Evolutionary conservation across 2,113 vertebrate genomes (phyloP), one percentile per base, ranked within the genome.

Genomic region (Uropsilus gracilis): DNA sequence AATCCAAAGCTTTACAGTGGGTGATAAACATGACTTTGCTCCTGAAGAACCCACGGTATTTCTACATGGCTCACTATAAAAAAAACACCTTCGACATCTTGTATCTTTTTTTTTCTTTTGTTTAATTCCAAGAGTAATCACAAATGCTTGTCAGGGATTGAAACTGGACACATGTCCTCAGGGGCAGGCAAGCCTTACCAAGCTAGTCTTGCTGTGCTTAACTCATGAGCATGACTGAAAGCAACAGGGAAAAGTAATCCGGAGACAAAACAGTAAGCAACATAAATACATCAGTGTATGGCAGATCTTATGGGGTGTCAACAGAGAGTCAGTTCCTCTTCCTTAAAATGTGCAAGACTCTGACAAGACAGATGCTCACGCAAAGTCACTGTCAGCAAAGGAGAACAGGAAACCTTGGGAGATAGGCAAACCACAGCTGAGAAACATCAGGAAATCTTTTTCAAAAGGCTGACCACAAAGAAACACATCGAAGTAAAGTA

Each of bases 361-460:
- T 34, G 73, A 61, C 57, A 78, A 30, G 78, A 57, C 24, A 50
- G 63, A 55, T 34, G 71, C 71, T 77, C 89, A 75, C 71, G 78
- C 39, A 57, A 20, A 30, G 55, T 57, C 64, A 42, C 0, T 66
- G 73, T 55, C 42, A 93, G 83, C 92, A 66, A 34, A n/a, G 84
- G 30, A 59, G 89, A 89, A 91, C 66, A 94, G 93, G 94, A 93
- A 96, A 86, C 82, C 82, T 92, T 78, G 63, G 30, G 44, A 73
- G 64, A 90, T 6, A 34, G 86, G 73, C 72, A 53, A 18, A 48
- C 55, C 86, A 32, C 0, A 1, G 17, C 20, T 94, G 68, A 80
- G 89, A 64, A 66, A 69, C 46, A 61, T 26, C 81, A 85, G 78
- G 95, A 94, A 91, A 94, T 85, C 91, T 76, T 81, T 77, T 48